Evolutionary conservation across 2,888 invertebrate species (phyloP), one percentile per base, ranked within the genome.

Genomic region (Zonitis immaculata): DNA sequence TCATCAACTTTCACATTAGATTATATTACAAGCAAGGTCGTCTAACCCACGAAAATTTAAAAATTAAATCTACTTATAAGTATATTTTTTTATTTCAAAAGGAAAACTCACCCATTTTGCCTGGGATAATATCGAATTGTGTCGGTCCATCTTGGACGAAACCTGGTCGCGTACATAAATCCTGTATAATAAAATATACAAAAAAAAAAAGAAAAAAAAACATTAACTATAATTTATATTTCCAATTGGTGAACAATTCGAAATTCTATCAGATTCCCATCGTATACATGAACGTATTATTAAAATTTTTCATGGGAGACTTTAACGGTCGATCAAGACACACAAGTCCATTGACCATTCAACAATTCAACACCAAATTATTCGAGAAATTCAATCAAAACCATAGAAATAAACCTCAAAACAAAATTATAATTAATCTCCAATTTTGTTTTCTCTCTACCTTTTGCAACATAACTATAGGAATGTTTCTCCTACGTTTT

Each of bases 101-200:
- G 18, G 30, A 42, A 27, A 50, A 70, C 85, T 83, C 76, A 91
- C 91, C 95, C 80, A 94, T 85, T 81, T 91, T 91, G 8, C 95
- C 94, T 0, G 91, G 86, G 32, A 84, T 82, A 45, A 93, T 88
- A 73, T 94, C 93, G 71, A 94, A 92, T 49, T 87, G 87, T 39
- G 88, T 82, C 7, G 85, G 84, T 42, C 87, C 86, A 76, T 89
- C 88, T 68, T 84, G 81, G n/a, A 91, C 85, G 71, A 92, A 92
- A 49, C 87, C 83, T 0, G 92, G 89, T 61, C 88, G 84, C 49
- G 81, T 77, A 69, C 84, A 86, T 52, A 91, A 78, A 69, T 90
- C 90, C 90, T 91, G 80, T 28, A n/a, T n/a, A n/a, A n/a, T n/a
- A n/a, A n/a, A n/a, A n/a, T n/a, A n/a, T n/a, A n/a, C 80, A 81